phyloP scores from a whole-genome alignment of 2,113 vertebrate species.

The Marmota monax region DNA sequence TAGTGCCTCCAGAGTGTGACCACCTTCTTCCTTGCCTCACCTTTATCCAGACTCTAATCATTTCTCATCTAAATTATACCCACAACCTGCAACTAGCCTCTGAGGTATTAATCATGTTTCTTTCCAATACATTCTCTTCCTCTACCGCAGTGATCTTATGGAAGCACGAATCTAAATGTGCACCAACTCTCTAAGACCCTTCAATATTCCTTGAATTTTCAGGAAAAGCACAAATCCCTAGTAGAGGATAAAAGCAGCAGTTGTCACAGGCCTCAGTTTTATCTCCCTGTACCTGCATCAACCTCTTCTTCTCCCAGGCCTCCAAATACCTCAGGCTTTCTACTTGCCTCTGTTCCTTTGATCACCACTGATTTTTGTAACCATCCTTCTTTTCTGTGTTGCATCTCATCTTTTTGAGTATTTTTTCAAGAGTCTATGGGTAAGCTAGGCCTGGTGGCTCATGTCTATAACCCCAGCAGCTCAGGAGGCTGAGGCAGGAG shows the following conservation, averaged over 20 bases:
- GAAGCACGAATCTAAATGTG: neutral
- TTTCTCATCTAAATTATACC: neutral
- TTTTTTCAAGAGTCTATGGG: neutral
- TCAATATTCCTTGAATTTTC: neutral
- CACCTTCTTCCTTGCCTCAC: neutral
- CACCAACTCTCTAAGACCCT: neutral
- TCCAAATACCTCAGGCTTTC: neutral
- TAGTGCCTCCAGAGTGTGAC: neutral
- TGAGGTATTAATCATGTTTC: neutral
- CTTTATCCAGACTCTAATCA: neutral
- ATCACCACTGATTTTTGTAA: neutral
- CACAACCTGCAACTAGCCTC: neutral
- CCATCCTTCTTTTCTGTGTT: neutral
- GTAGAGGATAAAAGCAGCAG: neutral
- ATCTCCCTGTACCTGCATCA: fast-evolving
- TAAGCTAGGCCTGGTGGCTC: neutral
- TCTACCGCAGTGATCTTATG: neutral
- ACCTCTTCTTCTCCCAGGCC: neutral
- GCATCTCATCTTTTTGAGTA: neutral
- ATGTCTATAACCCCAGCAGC: too few relatives aligned
- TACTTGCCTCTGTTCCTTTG: neutral
- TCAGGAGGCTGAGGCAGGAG: too few relatives aligned
- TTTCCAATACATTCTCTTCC: neutral
- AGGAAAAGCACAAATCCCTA: neutral
- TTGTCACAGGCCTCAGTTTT: neutral